phyloP scores from a whole-genome alignment of 2,888 invertebrate species.

The Sericinus montela region DNA sequence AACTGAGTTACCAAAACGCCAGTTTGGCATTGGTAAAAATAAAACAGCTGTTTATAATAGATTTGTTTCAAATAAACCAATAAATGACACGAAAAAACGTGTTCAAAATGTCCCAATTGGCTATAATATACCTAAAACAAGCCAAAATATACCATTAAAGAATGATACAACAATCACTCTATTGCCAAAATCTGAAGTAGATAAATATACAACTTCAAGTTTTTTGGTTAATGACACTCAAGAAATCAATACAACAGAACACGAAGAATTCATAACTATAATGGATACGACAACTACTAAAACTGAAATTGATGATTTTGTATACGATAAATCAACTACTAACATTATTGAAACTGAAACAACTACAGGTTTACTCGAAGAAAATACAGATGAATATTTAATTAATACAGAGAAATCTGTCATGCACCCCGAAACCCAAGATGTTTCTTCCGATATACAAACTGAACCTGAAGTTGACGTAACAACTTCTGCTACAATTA shows the following conservation, averaged over 20 bases:
- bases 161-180: constrained; percentile 28
- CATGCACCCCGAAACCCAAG: constrained; percentile 47
- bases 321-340: constrained; percentile 37
- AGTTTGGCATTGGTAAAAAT: constrained; percentile 41
- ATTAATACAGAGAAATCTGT: constrained; percentile 52
- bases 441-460: constrained; percentile 35
- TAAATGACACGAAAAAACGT: constrained; percentile 53
- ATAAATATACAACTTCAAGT: constrained; percentile 23
- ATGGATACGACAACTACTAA: constrained; percentile 43
- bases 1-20: constrained; percentile 37
- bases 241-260: constrained; percentile 33
- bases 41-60: constrained; percentile 51
- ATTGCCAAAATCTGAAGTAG: constrained; percentile 36
- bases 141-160: constrained; percentile 18
- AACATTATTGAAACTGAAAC: constrained; percentile 47
- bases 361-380: constrained; percentile 46
- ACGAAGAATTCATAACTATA: constrained; percentile 58
- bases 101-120: constrained; percentile 67
- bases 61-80: constrained; percentile 47
- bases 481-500: constrained; percentile 19
- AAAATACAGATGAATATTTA: constrained; percentile 62
- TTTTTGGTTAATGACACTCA: constrained; percentile 15
- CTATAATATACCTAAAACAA: constrained; percentile 41
- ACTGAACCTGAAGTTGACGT: constrained; percentile 24
- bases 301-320: constrained; percentile 25